Conservation (phyloP, 2,797 vertebrate genomes). For the Pelochelys cantorii region DNA sequence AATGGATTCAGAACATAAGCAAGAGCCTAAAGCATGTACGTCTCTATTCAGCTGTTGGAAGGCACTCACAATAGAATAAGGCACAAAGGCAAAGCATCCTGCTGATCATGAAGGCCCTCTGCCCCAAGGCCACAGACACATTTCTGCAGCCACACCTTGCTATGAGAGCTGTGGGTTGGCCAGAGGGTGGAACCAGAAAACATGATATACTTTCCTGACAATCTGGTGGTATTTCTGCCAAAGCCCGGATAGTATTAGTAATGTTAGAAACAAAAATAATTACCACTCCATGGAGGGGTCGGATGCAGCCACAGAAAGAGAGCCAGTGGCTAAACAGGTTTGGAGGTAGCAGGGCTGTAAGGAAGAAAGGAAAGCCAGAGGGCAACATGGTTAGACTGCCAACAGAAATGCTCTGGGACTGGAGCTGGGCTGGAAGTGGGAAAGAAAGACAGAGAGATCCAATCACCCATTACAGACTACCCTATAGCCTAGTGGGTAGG, state of each 20-base stretch:
- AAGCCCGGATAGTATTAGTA: neutral
- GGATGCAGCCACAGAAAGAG: fast-evolving
- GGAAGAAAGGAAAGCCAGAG: neutral
- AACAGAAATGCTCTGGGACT: fast-evolving
- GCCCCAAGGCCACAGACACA: fast-evolving
- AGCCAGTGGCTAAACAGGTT: fast-evolving
- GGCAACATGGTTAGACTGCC: fast-evolving
- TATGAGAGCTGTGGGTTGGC: neutral
- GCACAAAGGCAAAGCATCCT: neutral
- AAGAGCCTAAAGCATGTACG: neutral
- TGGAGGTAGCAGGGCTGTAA: neutral
- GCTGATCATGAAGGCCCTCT: fast-evolving
- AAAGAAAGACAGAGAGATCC: neutral
- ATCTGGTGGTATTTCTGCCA: neutral
- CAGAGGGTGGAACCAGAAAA: neutral
- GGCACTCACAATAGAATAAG: neutral
- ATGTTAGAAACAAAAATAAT: neutral
- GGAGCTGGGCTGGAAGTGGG: neutral
- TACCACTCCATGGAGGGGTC: neutral
- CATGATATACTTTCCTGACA: neutral
- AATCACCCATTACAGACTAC: neutral
- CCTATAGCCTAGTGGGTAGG: neutral
- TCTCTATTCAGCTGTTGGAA: neutral
- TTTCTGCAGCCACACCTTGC: neutral
- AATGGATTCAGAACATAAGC: neutral